These are phyloP conservation scores for Rhinophrynus dorsalis DNA, from an alignment of 2,797 vertebrate species.

Conservation along the genomic window DNA sequence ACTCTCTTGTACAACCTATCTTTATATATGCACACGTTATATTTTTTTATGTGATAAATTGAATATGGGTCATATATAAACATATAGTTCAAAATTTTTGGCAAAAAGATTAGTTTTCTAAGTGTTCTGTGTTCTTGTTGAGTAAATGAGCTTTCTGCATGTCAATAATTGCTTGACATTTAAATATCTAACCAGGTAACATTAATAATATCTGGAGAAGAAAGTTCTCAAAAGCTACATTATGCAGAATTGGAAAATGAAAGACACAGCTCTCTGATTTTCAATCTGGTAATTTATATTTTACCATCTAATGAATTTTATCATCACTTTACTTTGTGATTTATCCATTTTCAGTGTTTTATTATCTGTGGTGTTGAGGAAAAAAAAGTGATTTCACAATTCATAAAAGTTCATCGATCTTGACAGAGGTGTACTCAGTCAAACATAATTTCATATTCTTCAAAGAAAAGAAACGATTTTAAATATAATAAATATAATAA, in stretches of 20 bases:
- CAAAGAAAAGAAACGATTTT: too few relatives aligned
- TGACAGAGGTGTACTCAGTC: background rate
- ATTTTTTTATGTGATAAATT: too few relatives aligned
- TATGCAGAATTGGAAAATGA: slow-evolving; percentile 21
- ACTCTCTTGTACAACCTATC: too few relatives aligned
- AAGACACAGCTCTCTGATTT: background rate
- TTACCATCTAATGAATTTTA: too few relatives aligned
- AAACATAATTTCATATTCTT: slow-evolving; percentile 1
- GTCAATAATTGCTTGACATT: background rate
- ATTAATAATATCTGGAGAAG: background rate
- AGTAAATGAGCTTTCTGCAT: background rate
- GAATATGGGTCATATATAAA: too few relatives aligned
- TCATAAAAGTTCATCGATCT: background rate
- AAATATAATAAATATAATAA: slow-evolving; percentile 6
- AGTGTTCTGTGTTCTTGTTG: too few relatives aligned
- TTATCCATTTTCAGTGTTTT: slow-evolving; percentile 18
- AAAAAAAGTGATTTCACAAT: background rate
- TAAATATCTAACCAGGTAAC: background rate
- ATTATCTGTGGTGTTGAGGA: background rate
- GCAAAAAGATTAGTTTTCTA: too few relatives aligned
- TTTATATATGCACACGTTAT: too few relatives aligned
- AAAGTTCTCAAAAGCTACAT: background rate
- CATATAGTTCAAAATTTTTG: background rate
- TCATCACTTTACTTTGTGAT: slow-evolving; percentile 22
- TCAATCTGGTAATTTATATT: background rate